Base-by-base conservation (phyloP, 2,797 vertebrate genomes). In the Spea hammondii region DNA sequence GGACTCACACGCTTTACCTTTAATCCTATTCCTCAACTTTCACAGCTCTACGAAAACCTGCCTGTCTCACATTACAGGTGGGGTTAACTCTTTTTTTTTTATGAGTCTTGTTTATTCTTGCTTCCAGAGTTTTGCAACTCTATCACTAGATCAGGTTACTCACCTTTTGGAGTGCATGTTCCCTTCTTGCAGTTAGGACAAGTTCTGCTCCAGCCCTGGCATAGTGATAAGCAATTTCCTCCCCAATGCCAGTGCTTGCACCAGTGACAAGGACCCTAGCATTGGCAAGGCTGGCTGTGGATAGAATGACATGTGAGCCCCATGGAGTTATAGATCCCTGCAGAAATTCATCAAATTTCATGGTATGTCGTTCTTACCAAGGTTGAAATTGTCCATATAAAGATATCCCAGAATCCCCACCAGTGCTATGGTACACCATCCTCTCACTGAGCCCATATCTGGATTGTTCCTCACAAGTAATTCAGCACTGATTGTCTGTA, bases 201-300 rank as follows among this genome's bases (percentile, higher is more conserved):
- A 92, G 86, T 81, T 92, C 89, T 82, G 93, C 91, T 70, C 87
- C 86, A 62, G 89, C 89, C 70, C 85, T 87, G 69, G 92, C 84
- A 13, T 89, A 91, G 83, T 91, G 91, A 76, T 91, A 92, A 1
- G 93, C 93, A 89, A 95, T 91, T 90, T 95, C 93, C 85, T 93
- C 91, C 59, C 92, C 89, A 8, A 94, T 91, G 53, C 93, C 93
- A 71, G 87, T 87, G 65, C 90, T 94, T 89, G 92, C 92, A 81
- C 91, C 90, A 4, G 86, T 92, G 85, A 93, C 80, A 46, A 93
- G 87, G 54, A 92, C 90, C 4, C 89, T 87, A 74, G 90, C 88
- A 70, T 90, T 91, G 62, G 80, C 74, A 79, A 91, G 87, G 49
- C 83, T 84, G 72, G 88, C 92, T 87, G 83, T 83, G 50, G 32